Evolutionary conservation across 2,113 vertebrate species (phyloP).

Genomic region (Halcyon senegalensis): DNA sequence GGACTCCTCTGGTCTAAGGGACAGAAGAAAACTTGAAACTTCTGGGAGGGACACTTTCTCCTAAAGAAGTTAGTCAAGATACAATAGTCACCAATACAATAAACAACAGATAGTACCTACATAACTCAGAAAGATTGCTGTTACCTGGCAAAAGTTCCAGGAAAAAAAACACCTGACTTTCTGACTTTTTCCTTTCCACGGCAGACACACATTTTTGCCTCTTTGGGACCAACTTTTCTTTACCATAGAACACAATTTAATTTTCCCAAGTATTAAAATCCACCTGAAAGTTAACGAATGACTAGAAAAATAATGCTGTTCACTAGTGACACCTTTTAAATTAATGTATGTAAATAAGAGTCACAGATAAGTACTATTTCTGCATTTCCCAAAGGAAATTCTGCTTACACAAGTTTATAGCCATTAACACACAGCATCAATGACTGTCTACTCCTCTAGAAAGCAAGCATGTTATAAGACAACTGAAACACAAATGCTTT

Average conservation of each 20-base stretch:
- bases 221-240: not conserved
- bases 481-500: not conserved
- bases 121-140: not conserved
- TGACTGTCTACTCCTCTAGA: not conserved
- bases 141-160: not conserved
- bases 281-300: not conserved
- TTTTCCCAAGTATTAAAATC: not conserved
- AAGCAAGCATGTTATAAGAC: not conserved
- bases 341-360: not conserved
- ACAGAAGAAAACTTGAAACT: constrained; percentile 82
- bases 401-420: not conserved
- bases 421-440: not conserved
- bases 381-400: not conserved
- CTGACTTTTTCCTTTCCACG: not conserved
- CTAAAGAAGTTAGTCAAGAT: constrained; percentile 60
- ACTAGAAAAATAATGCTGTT: not conserved
- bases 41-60: constrained; percentile 84
- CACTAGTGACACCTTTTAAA: not conserved
- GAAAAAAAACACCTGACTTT: not conserved
- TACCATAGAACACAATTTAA: not conserved
- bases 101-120: not conserved
- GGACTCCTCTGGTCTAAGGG: constrained; percentile 88
- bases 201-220: not conserved
- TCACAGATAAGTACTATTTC: not conserved
- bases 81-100: not conserved